These are phyloP conservation scores for Clivina fossor DNA, from an alignment of 2,888 invertebrate species.

Conservation along the genomic window DNA sequence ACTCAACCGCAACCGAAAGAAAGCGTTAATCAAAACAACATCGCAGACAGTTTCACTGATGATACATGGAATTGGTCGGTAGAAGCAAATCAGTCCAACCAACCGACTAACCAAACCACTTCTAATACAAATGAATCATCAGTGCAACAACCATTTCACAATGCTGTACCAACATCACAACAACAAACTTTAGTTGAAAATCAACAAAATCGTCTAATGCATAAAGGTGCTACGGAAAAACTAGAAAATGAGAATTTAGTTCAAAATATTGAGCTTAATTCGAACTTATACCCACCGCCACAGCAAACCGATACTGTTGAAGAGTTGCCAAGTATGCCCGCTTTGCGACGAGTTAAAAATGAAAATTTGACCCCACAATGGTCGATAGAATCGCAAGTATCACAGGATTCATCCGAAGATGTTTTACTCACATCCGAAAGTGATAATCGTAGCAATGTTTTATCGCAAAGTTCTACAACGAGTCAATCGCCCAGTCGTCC, in stretches of 20 bases:
- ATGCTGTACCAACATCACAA: conserved; percentile 38
- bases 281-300: conserved; percentile 2
- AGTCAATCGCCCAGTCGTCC: conserved; percentile 48
- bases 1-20: conserved; percentile 44
- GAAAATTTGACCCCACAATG: conserved; percentile 60
- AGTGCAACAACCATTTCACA: neutral
- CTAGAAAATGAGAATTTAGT: conserved; percentile 45
- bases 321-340: conserved; percentile 29
- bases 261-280: conserved; percentile 41
- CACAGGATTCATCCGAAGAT: conserved; percentile 66
- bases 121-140: neutral
- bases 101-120: conserved; percentile 30
- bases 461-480: conserved; percentile 56
- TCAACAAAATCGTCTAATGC: neutral
- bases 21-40: conserved; percentile 43
- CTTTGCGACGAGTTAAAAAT: conserved; percentile 45
- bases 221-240: conserved; percentile 5
- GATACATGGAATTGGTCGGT: conserved; percentile 66
- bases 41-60: conserved; percentile 61
- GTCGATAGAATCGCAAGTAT: conserved; percentile 68
- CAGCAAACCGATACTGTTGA: conserved; percentile 19
- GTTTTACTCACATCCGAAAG: conserved; percentile 63
- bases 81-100: conserved; percentile 50
- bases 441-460: conserved; percentile 61
- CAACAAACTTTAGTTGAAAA: too few relatives aligned